A percentile compares a stretch with the other conserved stretches of the same genome.
These are phyloP conservation scores for Byasa hedistus DNA, from an alignment of 2,888 invertebrate species.

Conservation along the genomic window DNA sequence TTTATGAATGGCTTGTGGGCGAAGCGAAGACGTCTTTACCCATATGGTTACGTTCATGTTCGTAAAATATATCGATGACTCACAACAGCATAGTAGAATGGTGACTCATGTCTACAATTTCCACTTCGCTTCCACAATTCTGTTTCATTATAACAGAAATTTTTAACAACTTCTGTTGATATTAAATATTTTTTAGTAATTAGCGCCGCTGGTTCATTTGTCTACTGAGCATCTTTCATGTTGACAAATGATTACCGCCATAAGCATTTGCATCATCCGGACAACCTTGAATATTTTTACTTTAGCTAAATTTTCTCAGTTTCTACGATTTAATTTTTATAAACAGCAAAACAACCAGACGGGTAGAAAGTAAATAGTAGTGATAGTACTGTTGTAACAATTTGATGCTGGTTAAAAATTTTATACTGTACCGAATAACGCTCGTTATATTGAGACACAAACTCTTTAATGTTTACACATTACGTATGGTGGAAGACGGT, in stretches of 20 bases:
- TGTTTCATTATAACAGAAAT: not conserved
- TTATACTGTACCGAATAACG: too few species aligned
- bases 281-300: too few species aligned
- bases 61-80: constrained; percentile 22
- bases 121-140: not conserved
- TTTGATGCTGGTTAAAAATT: too few species aligned
- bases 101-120: constrained; percentile 19
- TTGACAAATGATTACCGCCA: not conserved
- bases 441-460: too few species aligned
- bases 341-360: too few species aligned
- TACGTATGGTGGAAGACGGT: too few species aligned
- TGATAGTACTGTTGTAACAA: too few species aligned
- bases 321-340: too few species aligned
- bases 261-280: not conserved
- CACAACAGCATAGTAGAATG: constrained; percentile 13
- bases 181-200: not conserved
- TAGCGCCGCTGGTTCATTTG: not conserved
- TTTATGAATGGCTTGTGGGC: constrained; percentile 25
- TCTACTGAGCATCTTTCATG: not conserved
- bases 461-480: too few species aligned
- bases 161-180: not conserved
- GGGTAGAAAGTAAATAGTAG: too few species aligned
- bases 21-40: constrained; percentile 19
- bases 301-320: too few species aligned
- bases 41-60: constrained; percentile 21